These are phyloP conservation scores for Ashinkailepas kermadecensis DNA, from an alignment of 2,888 invertebrate species.

Conservation along the genomic window DNA sequence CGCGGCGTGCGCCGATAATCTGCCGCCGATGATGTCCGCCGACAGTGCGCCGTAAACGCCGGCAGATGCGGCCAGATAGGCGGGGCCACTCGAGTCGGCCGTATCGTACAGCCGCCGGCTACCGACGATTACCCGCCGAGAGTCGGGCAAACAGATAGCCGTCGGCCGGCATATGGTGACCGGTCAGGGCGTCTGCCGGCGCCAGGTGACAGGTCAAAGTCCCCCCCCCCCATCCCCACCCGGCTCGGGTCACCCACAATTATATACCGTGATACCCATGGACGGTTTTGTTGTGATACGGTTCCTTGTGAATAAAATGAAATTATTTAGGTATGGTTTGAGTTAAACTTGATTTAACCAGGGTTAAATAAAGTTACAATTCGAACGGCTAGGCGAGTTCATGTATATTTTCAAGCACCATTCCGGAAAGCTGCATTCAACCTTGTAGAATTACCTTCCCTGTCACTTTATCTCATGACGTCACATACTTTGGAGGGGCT, in stretches of 20 bases:
- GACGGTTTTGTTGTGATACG: too few relatives aligned
- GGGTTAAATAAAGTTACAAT: too few relatives aligned
- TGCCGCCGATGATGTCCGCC: background rate
- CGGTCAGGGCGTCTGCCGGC: background rate
- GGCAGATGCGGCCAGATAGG: conserved; percentile 15
- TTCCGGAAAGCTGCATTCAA: too few relatives aligned
- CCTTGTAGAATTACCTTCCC: too few relatives aligned
- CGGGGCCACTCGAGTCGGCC: background rate
- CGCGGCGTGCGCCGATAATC: background rate
- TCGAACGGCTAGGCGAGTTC: too few relatives aligned
- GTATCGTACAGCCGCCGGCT: background rate
- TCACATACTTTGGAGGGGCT: too few relatives aligned
- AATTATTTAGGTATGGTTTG: too few relatives aligned
- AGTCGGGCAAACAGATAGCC: conserved; percentile 8
- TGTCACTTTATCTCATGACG: too few relatives aligned
- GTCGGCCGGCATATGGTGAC: background rate
- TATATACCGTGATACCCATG: too few relatives aligned
- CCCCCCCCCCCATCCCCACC: background rate
- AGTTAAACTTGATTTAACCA: too few relatives aligned
- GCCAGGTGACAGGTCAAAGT: background rate
- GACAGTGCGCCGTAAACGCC: background rate
- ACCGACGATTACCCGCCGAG: background rate
- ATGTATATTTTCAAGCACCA: too few relatives aligned
- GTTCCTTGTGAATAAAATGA: too few relatives aligned
- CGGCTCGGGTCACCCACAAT: background rate